Percentiles rank a stretch among this genome's conserved stretches.
These are phyloP conservation scores for Eudemis profundana DNA, from an alignment of 2,888 invertebrate species.

Conservation along the genomic window DNA sequence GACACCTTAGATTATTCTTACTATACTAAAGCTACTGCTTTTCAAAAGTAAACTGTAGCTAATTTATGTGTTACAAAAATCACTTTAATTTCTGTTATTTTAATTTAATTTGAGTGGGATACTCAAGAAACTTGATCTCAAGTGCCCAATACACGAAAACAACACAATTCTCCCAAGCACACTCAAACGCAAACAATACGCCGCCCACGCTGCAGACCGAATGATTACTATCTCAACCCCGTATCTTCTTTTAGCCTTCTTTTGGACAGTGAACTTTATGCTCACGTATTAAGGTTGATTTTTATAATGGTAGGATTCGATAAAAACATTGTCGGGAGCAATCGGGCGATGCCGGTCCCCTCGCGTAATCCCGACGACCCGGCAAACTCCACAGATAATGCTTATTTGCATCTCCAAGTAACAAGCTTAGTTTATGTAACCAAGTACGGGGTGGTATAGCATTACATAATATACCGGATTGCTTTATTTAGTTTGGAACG, in stretches of 20 bases:
- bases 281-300: not conserved
- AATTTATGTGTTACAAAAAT: not conserved
- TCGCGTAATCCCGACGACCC: slow-evolving; percentile 14
- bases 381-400: slow-evolving; percentile 21
- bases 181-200: slow-evolving; percentile 30
- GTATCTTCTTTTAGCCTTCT: not conserved
- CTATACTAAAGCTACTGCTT: no score
- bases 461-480: slow-evolving; percentile 3
- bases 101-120: slow-evolving; percentile 5
- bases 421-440: slow-evolving; percentile 11
- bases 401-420: slow-evolving; percentile 31
- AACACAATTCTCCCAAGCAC: slow-evolving; percentile 19
- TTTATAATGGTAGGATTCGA: not conserved
- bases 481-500: no score
- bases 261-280: not conserved
- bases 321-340: not conserved
- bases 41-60: not conserved
- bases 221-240: slow-evolving; percentile 6
- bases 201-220: slow-evolving; percentile 19
- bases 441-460: not conserved
- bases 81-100: no score
- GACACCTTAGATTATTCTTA: no score
- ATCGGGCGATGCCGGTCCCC: not conserved
- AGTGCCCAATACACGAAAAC: slow-evolving; percentile 25
- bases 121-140: slow-evolving; percentile 11